phyloP scores from a whole-genome alignment of 2,888 invertebrate species.

The Acholoe squamosa region DNA sequence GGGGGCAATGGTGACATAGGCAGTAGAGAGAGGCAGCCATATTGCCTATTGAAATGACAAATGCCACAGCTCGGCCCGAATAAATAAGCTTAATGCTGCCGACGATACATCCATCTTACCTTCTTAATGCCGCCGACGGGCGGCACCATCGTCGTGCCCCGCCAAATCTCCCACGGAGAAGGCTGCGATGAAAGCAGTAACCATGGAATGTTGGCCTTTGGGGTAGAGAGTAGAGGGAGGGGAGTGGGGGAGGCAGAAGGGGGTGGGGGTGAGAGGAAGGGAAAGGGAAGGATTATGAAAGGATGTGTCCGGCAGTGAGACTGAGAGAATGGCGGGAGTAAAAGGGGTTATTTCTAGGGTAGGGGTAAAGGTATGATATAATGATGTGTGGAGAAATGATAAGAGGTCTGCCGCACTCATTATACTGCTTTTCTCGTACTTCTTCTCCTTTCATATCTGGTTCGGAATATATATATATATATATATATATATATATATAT shows the following conservation, averaged over 20 bases:
- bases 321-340: not conserved
- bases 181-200: not conserved
- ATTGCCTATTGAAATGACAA: constrained; percentile 33
- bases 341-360: not conserved
- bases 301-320: not conserved
- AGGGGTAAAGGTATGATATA: too few relatives aligned
- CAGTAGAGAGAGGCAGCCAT: not conserved
- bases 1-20: not conserved
- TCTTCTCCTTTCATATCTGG: too few relatives aligned
- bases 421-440: too few relatives aligned
- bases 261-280: not conserved
- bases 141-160: not conserved
- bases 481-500: too few relatives aligned
- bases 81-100: constrained; percentile 40
- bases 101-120: constrained; percentile 10
- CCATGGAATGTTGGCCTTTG: not conserved
- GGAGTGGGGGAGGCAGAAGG: not conserved
- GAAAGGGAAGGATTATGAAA: not conserved
- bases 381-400: too few relatives aligned
- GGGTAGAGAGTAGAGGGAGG: not conserved
- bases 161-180: not conserved
- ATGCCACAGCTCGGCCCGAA: not conserved
- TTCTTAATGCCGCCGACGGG: not conserved
- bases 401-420: too few relatives aligned
- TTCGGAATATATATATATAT: too few relatives aligned